A percentile compares a stretch with the other conserved stretches of the same genome.
Evolutionary conservation across 2,888 invertebrate genomes (phyloP).

Genomic region (Mythimna pallens): DNA sequence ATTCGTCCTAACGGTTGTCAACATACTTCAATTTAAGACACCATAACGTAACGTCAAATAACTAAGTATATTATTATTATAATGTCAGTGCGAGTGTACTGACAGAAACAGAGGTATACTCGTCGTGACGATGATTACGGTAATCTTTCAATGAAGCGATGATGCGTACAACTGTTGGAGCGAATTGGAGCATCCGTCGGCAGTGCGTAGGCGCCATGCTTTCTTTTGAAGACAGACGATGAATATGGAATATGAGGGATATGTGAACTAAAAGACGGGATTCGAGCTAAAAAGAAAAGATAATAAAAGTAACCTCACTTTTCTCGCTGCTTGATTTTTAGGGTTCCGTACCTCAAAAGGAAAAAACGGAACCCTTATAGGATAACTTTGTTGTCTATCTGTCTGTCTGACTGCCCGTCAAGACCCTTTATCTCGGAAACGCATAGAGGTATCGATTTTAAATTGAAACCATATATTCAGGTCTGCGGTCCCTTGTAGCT

Average conservation of each 20-base stretch:
- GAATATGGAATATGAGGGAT: not conserved
- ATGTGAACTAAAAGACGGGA: not conserved
- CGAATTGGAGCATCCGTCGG: constrained; percentile 61
- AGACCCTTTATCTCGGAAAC: no score
- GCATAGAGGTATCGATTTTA: no score
- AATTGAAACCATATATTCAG: no score
- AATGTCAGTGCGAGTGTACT: not conserved
- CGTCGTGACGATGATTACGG: constrained; percentile 43
- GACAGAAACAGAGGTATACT: constrained; percentile 19
- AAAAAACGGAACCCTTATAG: no score
- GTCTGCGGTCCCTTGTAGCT: no score
- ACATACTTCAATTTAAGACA: not conserved
- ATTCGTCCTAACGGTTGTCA: not conserved
- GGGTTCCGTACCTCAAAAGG: no score
- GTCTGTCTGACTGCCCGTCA: no score
- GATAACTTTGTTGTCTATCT: no score
- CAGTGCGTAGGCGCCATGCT: constrained; percentile 63
- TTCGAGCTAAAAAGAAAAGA: not conserved
- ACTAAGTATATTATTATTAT: not conserved
- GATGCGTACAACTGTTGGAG: constrained; percentile 41
- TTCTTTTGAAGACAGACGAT: constrained; percentile 46
- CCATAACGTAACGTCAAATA: not conserved
- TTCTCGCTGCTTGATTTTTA: no score
- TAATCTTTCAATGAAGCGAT: constrained; percentile 62
- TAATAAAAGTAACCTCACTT: no score